phyloP scores from a whole-genome alignment of 2,888 invertebrate species.

The Rhynchonema sp. region DNA sequence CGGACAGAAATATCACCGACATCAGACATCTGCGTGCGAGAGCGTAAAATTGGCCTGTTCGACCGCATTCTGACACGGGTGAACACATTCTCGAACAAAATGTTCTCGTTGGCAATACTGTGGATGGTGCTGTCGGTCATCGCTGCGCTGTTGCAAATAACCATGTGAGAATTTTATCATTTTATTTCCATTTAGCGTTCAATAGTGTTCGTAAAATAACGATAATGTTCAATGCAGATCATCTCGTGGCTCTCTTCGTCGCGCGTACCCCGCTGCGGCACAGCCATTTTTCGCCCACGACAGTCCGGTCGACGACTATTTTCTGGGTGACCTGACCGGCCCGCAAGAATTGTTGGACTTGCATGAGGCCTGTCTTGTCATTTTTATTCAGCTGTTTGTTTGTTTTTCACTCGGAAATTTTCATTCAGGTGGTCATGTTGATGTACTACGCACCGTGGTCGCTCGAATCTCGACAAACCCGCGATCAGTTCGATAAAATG shows the following conservation, averaged over 20 bases:
- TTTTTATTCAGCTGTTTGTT: background rate
- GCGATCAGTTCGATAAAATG: background rate
- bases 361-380: background rate
- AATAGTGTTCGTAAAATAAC: too few relatives aligned
- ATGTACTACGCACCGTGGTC: slow-evolving; percentile 33
- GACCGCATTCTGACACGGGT: too few relatives aligned
- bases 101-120: background rate
- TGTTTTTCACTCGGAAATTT: background rate
- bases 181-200: background rate
- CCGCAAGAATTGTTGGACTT: background rate
- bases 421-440: slow-evolving; percentile 11
- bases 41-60: too few relatives aligned
- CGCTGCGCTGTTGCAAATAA: background rate
- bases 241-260: too few relatives aligned
- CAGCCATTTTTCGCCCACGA: background rate
- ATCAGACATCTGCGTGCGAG: too few relatives aligned
- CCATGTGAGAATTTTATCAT: background rate
- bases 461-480: slow-evolving; percentile 1
- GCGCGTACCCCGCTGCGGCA: background rate
- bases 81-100: background rate
- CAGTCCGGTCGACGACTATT: background rate
- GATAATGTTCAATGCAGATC: too few relatives aligned
- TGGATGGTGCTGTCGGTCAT: background rate
- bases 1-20: too few relatives aligned
- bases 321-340: background rate